Evolutionary conservation across 1,140 invertebrate species (phyloP).

Genomic region (Atta cephalotes): DNA sequence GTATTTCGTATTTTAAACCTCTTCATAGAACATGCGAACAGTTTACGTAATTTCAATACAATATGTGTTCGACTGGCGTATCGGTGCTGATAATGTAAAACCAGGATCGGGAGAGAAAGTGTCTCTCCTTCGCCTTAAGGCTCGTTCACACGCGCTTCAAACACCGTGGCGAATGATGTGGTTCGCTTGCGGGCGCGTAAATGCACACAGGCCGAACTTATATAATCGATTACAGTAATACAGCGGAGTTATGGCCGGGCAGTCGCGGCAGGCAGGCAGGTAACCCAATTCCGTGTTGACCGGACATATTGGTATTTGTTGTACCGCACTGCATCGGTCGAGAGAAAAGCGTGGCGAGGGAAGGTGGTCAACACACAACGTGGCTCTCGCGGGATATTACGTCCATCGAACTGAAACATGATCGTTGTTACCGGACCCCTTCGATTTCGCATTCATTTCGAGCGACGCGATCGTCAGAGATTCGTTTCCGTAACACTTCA

Average conservation of each 20-base stretch:
- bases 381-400: conserved; percentile 26
- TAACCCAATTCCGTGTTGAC: conserved; percentile 67
- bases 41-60: conserved; percentile 52
- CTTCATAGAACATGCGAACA: not conserved
- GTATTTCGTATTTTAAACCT: not conserved
- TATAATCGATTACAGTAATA: conserved; percentile 70
- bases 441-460: conserved; percentile 21
- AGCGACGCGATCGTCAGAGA: not conserved
- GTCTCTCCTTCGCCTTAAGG: conserved; percentile 59
- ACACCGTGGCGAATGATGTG: conserved; percentile 47
- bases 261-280: conserved; percentile 33
- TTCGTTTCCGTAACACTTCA: conserved; percentile 3
- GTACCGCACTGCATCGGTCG: not conserved
- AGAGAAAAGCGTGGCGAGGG: conserved; percentile 35
- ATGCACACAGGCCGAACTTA: conserved; percentile 59
- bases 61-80: not conserved
- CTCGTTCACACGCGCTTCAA: conserved; percentile 64
- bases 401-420: conserved; percentile 48
- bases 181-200: conserved; percentile 58
- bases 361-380: conserved; percentile 12
- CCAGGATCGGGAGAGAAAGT: conserved; percentile 51
- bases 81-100: conserved; percentile 43
- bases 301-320: conserved; percentile 38
- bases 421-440: conserved; percentile 33
- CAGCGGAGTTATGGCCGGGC: conserved; percentile 57